Evolutionary conservation across 2,113 vertebrate species (phyloP), one percentile per base, ranked within the genome.

Genomic region (Amblyopsis rosae): DNA sequence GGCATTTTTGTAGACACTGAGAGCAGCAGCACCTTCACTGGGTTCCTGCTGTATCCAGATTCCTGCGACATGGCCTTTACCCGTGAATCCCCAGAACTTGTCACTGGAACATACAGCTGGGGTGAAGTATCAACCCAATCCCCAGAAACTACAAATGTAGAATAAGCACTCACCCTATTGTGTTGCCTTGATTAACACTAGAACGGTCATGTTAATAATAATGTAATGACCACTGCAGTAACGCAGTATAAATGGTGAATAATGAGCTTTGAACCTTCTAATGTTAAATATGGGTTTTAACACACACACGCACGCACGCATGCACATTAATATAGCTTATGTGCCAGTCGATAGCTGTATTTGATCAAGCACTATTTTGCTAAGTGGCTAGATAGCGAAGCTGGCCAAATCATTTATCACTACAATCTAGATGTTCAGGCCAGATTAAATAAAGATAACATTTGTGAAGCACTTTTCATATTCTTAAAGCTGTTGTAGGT

Each of bases 41-140:
- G 91, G 7, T 88, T 79, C 56, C 83, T 92, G 66, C 82, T 92
- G 58, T 6, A 84, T 57, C 87, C 92, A 0, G 92, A 94, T 69
- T 60, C 64, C 73, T 94, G 93, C 3, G 75, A 90, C 0, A 0
- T 46, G 0, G 60, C 73, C 1, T 0, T 69, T 12, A 69, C 19
- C 70, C 45, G 79, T 65, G 75, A 68, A 1, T 48, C 82, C 13
- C 59, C 48, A 5, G 12, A 26, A 1, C 56, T 17, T 13, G 17
- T 56, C 1, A 13, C 3, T 33, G 65, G 58, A 16, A 58, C 45
- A 1, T 81, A 70, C 59, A 50, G 4, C 32, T 83, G 78, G 81
- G 73, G 67, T n/a, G 6, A 70, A 2, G 26, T 16, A 6, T 11
- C 16, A 15, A 13, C 65, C 1, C 10, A 33, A 12, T 12, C 58